Conservation (phyloP, 2,113 vertebrate genomes). For the rabbit (Oryctolagus cuniculus) region mOryCun1.1 NC_091438.1:140216501-140217000, state of each 20-base stretch:
- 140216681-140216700: constrained; percentile 84
- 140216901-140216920: too few species aligned
- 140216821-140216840: not conserved
- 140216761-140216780: constrained; percentile 74
- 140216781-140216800: not conserved
- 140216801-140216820: constrained; percentile 23
- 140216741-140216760: constrained; percentile 81
- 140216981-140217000: too few species aligned
- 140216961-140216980: too few species aligned
- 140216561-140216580: constrained; percentile 64
- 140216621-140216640: constrained; percentile 77
- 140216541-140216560: constrained; percentile 81
- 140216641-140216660: constrained; percentile 69
- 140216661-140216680: constrained; percentile 80
- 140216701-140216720: constrained; percentile 74
- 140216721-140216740: constrained; percentile 79
- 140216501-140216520: not conserved
- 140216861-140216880: not conserved
- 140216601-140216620: constrained; percentile 73
- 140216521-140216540: not conserved
- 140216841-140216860: not conserved
- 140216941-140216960: too few species aligned
- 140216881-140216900: too few species aligned
- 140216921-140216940: too few species aligned
- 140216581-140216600: constrained; percentile 78